Evolutionary conservation across 2,888 invertebrate species (phyloP).

Genomic region (Noctua pronuba): DNA sequence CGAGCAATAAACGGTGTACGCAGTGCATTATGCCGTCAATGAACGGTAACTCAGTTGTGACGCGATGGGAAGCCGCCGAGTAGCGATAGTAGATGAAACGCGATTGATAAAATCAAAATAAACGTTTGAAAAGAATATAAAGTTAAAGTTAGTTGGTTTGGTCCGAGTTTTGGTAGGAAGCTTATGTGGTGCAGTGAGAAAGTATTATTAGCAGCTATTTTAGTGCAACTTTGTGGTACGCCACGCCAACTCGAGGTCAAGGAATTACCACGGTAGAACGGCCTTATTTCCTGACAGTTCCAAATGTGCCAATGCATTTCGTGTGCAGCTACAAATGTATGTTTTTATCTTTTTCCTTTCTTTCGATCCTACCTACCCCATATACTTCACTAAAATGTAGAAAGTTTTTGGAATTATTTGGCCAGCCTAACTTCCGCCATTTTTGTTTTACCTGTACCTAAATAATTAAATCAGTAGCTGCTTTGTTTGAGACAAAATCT

Average conservation of each 20-base stretch:
- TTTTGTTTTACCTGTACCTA: too few relatives aligned
- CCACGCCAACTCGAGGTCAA: too few relatives aligned
- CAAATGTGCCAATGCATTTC: too few relatives aligned
- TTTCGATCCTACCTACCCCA: neutral
- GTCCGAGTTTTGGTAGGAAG: too few relatives aligned
- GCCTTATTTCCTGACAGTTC: too few relatives aligned
- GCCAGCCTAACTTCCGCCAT: neutral
- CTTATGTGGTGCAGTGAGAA: too few relatives aligned
- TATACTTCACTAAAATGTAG: neutral
- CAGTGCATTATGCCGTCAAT: constrained; percentile 85
- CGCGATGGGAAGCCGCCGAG: constrained; percentile 59
- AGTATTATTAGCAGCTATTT: too few relatives aligned
- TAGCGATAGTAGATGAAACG: constrained; percentile 31
- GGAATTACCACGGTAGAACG: too few relatives aligned
- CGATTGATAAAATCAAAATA: neutral
- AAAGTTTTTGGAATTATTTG: neutral
- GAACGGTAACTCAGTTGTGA: constrained; percentile 83
- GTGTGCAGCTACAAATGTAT: too few relatives aligned
- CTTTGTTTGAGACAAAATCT: neutral
- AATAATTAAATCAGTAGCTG: neutral
- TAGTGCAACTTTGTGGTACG: too few relatives aligned
- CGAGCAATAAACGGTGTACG: constrained; percentile 77
- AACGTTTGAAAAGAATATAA: neutral
- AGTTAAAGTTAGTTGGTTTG: too few relatives aligned
- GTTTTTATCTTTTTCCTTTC: neutral